A percentile compares a stretch with the other conserved stretches of the same genome.
phyloP scores from a whole-genome alignment of 2,113 vertebrate genomes.

The Laterallus jamaicensis region DNA sequence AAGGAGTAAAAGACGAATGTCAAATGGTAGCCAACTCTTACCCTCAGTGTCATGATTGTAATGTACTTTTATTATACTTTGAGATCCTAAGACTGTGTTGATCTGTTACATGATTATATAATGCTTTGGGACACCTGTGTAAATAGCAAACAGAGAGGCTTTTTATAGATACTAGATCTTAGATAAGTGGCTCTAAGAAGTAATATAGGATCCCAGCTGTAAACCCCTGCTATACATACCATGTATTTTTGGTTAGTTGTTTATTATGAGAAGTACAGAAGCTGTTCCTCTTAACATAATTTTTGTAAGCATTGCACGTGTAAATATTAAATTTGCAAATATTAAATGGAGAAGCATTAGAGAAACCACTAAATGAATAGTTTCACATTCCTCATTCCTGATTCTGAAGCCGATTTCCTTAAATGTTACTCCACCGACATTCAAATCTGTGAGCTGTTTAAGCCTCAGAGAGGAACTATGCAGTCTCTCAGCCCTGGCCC shows the following conservation, averaged over 20 bases:
- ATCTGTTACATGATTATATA: conserved; percentile 51
- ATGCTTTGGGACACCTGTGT: conserved; percentile 62
- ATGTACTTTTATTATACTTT: conserved; percentile 23
- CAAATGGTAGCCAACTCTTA: not conserved
- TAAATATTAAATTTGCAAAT: conserved; percentile 55
- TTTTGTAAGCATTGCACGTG: conserved; percentile 24
- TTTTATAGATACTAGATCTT: conserved; percentile 57
- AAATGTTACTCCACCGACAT: not conserved
- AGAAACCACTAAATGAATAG: conserved; percentile 26
- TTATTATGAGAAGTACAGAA: conserved; percentile 51
- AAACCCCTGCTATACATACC: conserved; percentile 2
- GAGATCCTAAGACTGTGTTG: conserved; percentile 40
- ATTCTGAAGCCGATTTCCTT: conserved; percentile 23
- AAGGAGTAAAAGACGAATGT: conserved; percentile 3
- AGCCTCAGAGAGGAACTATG: conserved; percentile 26
- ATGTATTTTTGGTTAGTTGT: conserved; percentile 14
- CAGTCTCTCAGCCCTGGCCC: not conserved
- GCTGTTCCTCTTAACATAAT: not conserved
- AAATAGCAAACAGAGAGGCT: conserved; percentile 61
- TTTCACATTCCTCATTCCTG: conserved; percentile 3
- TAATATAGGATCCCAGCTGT: conserved; percentile 20
- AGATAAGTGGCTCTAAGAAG: conserved; percentile 52
- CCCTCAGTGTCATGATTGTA: not conserved
- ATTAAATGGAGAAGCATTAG: conserved; percentile 39
- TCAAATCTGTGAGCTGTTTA: conserved; percentile 3